These are phyloP conservation scores for Plutella xylostella DNA, from an alignment of 2,888 invertebrate genomes.

Conservation along the genomic window DNA sequence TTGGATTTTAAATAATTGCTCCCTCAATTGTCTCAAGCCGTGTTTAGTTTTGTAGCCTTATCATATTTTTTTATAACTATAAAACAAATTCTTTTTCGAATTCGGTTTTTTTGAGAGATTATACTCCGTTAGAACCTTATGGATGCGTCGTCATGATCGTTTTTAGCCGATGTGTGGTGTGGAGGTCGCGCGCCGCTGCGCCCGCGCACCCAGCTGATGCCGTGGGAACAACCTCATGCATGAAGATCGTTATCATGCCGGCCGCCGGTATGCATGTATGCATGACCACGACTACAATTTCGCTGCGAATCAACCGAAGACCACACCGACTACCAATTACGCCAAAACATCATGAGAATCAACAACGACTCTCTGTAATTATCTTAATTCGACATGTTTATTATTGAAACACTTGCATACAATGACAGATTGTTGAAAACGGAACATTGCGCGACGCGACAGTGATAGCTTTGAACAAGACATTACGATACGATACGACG, in stretches of 20 bases:
- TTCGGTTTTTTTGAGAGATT: too few species aligned
- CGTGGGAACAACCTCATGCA: slow-evolving; percentile 55
- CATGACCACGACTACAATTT: neutral
- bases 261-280: neutral
- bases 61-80: too few species aligned
- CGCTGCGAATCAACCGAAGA: too few species aligned
- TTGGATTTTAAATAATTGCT: too few species aligned
- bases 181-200: slow-evolving; percentile 35
- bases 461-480: neutral
- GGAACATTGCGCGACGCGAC: neutral
- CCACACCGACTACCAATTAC: neutral
- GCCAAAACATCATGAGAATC: neutral
- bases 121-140: too few species aligned
- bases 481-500: too few species aligned
- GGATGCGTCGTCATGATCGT: too few species aligned
- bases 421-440: slow-evolving; percentile 1
- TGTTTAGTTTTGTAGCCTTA: too few species aligned
- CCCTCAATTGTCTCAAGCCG: too few species aligned
- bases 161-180: slow-evolving; percentile 18
- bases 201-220: slow-evolving; percentile 53
- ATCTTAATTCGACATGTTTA: slow-evolving; percentile 1
- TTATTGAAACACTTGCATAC: neutral
- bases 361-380: neutral
- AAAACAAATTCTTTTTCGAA: too few species aligned
- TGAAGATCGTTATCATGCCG: slow-evolving; percentile 22